Conservation (phyloP, 53 echinoderm and acorn worm genomes). For the Echinarachnius parma region DNA sequence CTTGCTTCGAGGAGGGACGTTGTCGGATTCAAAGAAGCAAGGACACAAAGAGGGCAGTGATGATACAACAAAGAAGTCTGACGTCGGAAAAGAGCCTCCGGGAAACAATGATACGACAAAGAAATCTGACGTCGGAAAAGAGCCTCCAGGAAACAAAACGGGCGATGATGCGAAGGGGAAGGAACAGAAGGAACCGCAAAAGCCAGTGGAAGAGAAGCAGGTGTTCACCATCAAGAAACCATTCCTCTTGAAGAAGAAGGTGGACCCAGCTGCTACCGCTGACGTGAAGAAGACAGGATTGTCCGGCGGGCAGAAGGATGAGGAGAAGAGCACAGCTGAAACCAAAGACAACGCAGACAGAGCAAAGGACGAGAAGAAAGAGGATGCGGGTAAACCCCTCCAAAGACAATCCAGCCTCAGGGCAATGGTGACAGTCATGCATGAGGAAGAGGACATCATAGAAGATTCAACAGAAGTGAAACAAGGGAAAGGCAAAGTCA, state of each 20-base stretch:
- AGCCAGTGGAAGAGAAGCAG: background rate
- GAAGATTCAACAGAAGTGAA: constrained; percentile 2
- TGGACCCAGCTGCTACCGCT: background rate
- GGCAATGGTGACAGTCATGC: constrained; percentile 15
- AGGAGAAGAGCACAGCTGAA: background rate
- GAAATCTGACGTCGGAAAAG: background rate
- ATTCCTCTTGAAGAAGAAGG: no score
- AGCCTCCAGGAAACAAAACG: background rate
- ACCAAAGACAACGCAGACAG: background rate
- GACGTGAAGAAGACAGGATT: background rate
- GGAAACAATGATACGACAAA: background rate
- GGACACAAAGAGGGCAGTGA: background rate
- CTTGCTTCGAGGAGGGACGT: no score
- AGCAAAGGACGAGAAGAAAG: background rate
- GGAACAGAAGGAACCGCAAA: background rate
- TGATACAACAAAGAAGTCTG: background rate
- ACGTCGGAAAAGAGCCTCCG: background rate
- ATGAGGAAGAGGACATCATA: constrained; percentile 18
- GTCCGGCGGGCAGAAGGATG: background rate
- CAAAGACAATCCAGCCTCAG: constrained; percentile 15
- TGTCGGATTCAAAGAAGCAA: no score
- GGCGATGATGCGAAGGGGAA: background rate
- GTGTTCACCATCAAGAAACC: no score
- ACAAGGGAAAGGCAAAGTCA: constrained; percentile 8
- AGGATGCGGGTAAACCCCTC: constrained; percentile 6